Conservation (phyloP, 2,888 invertebrate genomes). For the Dynastes hyllus region DNA sequence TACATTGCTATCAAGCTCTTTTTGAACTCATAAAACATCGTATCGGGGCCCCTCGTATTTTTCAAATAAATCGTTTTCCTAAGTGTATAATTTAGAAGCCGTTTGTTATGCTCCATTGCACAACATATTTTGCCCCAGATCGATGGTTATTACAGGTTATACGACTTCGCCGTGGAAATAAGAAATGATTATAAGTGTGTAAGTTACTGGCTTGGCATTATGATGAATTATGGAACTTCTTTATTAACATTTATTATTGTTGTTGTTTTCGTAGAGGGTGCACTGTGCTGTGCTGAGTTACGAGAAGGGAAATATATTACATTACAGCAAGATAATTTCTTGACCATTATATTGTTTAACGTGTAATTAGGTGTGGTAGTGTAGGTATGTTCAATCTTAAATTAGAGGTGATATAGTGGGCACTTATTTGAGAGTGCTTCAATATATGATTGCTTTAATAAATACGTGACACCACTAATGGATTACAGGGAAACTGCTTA, state of each 20-base stretch:
- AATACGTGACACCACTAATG: too few species aligned
- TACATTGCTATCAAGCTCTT: too few species aligned
- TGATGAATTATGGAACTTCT: conserved; percentile 4
- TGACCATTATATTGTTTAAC: too few species aligned
- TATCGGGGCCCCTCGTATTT: neutral
- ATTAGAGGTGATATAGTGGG: too few species aligned
- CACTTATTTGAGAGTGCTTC: too few species aligned
- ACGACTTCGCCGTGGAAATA: neutral
- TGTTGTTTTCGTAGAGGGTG: neutral
- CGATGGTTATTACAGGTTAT: conserved; percentile 11
- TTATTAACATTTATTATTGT: conserved; percentile 6
- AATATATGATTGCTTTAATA: too few species aligned
- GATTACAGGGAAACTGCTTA: too few species aligned
- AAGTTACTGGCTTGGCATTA: neutral
- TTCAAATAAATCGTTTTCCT: conserved; percentile 7
- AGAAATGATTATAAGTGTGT: neutral
- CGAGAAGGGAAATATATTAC: neutral
- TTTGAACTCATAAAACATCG: conserved; percentile 14
- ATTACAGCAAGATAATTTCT: too few species aligned
- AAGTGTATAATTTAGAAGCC: conserved; percentile 14
- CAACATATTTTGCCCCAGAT: neutral
- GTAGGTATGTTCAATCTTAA: too few species aligned
- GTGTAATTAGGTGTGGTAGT: too few species aligned
- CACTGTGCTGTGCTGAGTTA: neutral
- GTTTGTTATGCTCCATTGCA: neutral